phyloP scores from a whole-genome alignment of 2,797 vertebrate genomes.

The Spea hammondii region DNA sequence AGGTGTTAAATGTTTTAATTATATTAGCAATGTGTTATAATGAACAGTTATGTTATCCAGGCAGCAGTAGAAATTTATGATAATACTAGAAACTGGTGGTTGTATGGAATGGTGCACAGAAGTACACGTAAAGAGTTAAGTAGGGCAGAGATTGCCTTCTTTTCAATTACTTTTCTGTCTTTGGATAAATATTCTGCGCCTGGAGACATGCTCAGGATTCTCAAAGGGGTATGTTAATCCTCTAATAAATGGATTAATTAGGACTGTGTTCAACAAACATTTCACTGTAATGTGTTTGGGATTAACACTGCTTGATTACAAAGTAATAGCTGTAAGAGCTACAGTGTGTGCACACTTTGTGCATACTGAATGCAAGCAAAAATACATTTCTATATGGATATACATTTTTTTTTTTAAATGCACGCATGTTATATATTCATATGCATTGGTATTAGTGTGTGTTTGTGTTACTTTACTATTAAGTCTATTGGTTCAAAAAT shows the following conservation, averaged over 20 bases:
- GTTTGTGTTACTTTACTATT: too few relatives aligned
- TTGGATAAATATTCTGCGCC: constrained; percentile 34
- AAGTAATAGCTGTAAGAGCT: constrained; percentile 27
- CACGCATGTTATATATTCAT: too few relatives aligned
- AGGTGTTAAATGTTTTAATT: too few relatives aligned
- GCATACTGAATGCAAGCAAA: background rate
- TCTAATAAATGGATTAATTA: constrained; percentile 47
- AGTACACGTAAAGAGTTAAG: constrained; percentile 1
- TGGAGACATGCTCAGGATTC: constrained; percentile 31
- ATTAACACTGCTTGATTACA: constrained; percentile 43
- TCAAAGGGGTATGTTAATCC: constrained; percentile 48
- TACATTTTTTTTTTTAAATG: too few relatives aligned
- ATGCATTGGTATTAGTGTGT: too few relatives aligned
- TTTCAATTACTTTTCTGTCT: constrained; percentile 15
- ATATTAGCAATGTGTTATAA: too few relatives aligned
- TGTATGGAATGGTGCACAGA: background rate
- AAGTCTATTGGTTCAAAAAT: too few relatives aligned
- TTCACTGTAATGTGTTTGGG: constrained; percentile 46
- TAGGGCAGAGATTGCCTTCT: constrained; percentile 11
- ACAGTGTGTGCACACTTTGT: constrained; percentile 23
- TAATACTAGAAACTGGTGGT: background rate
- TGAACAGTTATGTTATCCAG: too few relatives aligned
- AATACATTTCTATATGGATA: background rate
- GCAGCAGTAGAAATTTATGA: too few relatives aligned
- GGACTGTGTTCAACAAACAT: constrained; percentile 43